Base-by-base conservation (phyloP, 2,888 invertebrate genomes). In the Resseliella maxima region DNA sequence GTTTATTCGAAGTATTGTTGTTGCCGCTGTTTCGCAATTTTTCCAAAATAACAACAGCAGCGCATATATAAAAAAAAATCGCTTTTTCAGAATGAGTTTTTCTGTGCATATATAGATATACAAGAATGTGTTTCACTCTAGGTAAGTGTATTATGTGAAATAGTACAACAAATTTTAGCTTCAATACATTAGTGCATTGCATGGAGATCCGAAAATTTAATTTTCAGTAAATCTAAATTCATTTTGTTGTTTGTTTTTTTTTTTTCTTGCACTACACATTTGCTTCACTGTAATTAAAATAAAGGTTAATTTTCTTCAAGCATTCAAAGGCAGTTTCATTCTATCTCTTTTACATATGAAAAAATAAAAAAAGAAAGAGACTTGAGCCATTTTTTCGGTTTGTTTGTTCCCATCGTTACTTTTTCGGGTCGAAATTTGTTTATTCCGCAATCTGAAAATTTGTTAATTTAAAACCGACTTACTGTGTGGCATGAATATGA, bases 221-320 rank as follows among this genome's bases (percentile, higher is more conserved):
- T 83, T 83, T 83, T 83, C 83, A 83, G 38, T 83, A 83, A 83
- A 83, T 83, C 83, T 38, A 38, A 83, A 83, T 83, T 83, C 38
- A 31, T 72, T 72, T n/a, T 21, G 3, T 54, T 54, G 3, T 54
- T 54, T 54, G 18, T 54, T 54, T 6, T 54, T 54, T 18, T 72
- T 72, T 18, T 72, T 83, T 15, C 6, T 83, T 35, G 24, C 5
- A 24, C 72, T 1, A 72, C 72, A 72, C 72, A 12, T 72, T 72
- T 72, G 72, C 31, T 72, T 18, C 72, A 31, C 21, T 72, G 35
- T 72, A 72, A 72, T 72, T 72, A 72, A 72, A 72, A 72, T 72
- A 72, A 72, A 72, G 72, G 72, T 72, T 72, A 72, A 72, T 72
- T 72, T 72, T 72, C 72, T 31, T 72, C 59, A 31, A 35, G 31